A percentile compares a stretch with the other conserved stretches of the same genome.
These are phyloP conservation scores for Alosa sapidissima DNA, from an alignment of 2,797 vertebrate genomes.

Conservation along the genomic window DNA sequence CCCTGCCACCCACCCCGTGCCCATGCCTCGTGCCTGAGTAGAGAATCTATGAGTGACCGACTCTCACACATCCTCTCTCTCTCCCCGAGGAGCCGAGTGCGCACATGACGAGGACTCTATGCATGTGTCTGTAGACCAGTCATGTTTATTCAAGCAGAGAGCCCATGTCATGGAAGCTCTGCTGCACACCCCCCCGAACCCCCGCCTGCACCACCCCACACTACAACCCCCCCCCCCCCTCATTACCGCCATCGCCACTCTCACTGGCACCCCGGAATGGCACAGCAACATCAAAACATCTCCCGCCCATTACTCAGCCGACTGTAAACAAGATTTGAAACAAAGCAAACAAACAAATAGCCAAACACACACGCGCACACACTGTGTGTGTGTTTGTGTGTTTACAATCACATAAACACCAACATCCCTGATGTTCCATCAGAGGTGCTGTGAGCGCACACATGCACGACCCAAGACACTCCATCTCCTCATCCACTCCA, in stretches of 20 bases:
- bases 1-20: conserved; percentile 47
- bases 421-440: not conserved
- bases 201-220: not conserved
- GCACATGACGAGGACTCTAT: not conserved
- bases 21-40: conserved; percentile 3
- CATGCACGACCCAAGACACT: not conserved
- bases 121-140: conserved; percentile 2
- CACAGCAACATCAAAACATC: not conserved
- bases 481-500: conserved; percentile 62
- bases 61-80: not conserved
- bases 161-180: not conserved
- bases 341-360: not conserved
- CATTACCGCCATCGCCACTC: not conserved
- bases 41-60: not conserved
- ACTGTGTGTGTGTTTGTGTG: not conserved
- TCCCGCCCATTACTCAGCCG: not conserved
- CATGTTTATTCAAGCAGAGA: not conserved
- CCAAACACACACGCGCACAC: not conserved
- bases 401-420: not conserved
- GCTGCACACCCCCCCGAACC: not conserved
- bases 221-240: not conserved
- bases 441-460: not conserved
- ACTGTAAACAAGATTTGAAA: not conserved
- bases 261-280: not conserved
- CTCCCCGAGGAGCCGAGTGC: not conserved